Percentiles rank a stretch among this genome's conserved stretches.
These are phyloP conservation scores for Ophion obscuratus DNA, from an alignment of 2,888 invertebrate species.

Conservation along the genomic window DNA sequence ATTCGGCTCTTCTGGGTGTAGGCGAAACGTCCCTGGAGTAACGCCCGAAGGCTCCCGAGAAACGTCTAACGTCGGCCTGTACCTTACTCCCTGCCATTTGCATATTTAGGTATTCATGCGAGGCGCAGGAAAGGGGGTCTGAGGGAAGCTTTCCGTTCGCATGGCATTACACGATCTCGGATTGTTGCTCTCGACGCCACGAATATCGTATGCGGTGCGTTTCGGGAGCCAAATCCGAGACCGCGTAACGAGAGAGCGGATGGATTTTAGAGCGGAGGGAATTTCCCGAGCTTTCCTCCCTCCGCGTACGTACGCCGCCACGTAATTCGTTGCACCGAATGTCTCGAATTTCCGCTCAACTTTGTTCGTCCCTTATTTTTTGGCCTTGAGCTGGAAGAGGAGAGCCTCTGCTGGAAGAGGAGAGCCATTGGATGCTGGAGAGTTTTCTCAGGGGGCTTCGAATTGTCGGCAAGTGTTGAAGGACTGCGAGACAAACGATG, in stretches of 20 bases:
- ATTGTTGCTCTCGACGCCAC: constrained; percentile 71
- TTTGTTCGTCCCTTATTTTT: too few relatives aligned
- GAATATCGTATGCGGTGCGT: constrained; percentile 46
- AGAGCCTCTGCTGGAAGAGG: too few relatives aligned
- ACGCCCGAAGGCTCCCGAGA: constrained; percentile 71
- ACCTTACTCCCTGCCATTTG: constrained; percentile 70
- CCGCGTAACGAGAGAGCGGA: constrained; percentile 30
- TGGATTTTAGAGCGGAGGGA: constrained; percentile 39
- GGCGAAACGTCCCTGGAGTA: constrained; percentile 47
- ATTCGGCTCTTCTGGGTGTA: background rate
- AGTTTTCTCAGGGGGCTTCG: too few relatives aligned
- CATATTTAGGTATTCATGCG: constrained; percentile 80
- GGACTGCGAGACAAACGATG: too few relatives aligned
- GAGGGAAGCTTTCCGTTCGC: constrained; percentile 71
- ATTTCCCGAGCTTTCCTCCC: background rate
- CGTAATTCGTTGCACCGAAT: constrained; percentile 18
- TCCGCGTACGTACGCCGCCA: background rate
- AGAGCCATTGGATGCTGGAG: too few relatives aligned
- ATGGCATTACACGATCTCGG: constrained; percentile 76
- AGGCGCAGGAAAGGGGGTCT: background rate
- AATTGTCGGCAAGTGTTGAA: too few relatives aligned
- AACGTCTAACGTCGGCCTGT: constrained; percentile 73
- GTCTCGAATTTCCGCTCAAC: background rate
- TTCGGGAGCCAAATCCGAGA: constrained; percentile 49
- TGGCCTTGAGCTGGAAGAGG: too few relatives aligned